Percentiles rank a stretch among this genome's conserved stretches.
These are phyloP conservation scores for Condylura cristata DNA, from an alignment of 2,113 vertebrate genomes.

Conservation along the genomic window DNA sequence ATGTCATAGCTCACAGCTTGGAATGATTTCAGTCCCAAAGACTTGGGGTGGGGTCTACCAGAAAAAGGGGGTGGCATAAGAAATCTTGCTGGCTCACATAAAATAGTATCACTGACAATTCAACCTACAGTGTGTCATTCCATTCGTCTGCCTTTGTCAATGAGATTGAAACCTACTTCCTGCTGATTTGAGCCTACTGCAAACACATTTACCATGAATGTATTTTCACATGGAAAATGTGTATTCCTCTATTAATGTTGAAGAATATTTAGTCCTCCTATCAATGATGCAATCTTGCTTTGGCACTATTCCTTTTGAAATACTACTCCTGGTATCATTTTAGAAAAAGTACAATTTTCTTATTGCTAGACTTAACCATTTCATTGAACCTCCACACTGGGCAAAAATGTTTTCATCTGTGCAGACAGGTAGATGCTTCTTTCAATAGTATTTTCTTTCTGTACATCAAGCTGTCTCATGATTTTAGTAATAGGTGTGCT, in stretches of 20 bases:
- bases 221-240: neutral
- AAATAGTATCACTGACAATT: neutral
- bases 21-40: neutral
- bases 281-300: neutral
- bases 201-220: neutral
- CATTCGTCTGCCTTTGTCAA: neutral
- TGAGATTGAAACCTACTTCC: neutral
- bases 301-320: slow-evolving; percentile 2
- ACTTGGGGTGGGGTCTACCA: neutral
- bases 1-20: neutral
- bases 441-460: neutral
- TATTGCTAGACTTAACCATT: neutral
- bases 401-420: neutral
- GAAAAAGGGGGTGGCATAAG: neutral
- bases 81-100: neutral
- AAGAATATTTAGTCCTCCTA: too few relatives aligned
- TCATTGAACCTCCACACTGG: neutral
- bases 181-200: neutral
- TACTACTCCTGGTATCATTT: neutral
- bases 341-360: neutral
- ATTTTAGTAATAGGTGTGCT: neutral
- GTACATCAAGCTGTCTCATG: neutral
- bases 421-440: neutral
- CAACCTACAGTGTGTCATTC: too few relatives aligned
- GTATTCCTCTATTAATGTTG: neutral